phyloP scores from a whole-genome alignment of 2,888 invertebrate species.

The Alsophila aescularia region DNA sequence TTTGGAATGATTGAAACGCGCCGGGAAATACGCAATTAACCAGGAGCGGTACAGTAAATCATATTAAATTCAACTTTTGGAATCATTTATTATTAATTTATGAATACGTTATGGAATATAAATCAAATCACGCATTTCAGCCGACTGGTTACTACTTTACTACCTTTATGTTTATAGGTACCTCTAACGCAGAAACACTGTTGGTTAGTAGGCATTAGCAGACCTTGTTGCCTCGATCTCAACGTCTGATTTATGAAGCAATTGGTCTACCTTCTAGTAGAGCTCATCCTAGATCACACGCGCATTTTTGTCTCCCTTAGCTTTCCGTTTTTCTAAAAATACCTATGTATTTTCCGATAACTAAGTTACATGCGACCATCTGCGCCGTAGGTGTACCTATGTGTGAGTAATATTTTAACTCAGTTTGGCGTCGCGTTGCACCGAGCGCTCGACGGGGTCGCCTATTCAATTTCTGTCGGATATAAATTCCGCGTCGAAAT shows the following conservation, averaged over 20 bases:
- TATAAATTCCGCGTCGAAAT: constrained; percentile 60
- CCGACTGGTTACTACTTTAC: too few species aligned
- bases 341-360: constrained; percentile 18
- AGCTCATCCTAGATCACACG: background rate
- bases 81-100: constrained; percentile 20
- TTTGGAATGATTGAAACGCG: constrained; percentile 31
- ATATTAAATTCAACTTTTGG: constrained; percentile 13
- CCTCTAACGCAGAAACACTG: too few species aligned
- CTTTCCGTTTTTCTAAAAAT: constrained; percentile 1
- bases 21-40: constrained; percentile 30
- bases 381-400: constrained; percentile 1
- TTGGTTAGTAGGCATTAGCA: too few species aligned
- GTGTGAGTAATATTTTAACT: constrained; percentile 30
- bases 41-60: constrained; percentile 12
- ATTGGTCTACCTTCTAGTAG: too few species aligned
- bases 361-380: constrained; percentile 25
- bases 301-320: background rate
- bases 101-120: background rate
- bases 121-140: background rate
- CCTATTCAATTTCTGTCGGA: constrained; percentile 57
- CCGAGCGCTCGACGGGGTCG: constrained; percentile 27
- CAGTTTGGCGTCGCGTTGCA: constrained; percentile 15
- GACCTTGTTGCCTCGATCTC: too few species aligned
- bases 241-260: too few species aligned
- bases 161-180: too few species aligned